Base-by-base conservation (phyloP, 2,113 vertebrate genomes). In the Eurypyga helias region DNA sequence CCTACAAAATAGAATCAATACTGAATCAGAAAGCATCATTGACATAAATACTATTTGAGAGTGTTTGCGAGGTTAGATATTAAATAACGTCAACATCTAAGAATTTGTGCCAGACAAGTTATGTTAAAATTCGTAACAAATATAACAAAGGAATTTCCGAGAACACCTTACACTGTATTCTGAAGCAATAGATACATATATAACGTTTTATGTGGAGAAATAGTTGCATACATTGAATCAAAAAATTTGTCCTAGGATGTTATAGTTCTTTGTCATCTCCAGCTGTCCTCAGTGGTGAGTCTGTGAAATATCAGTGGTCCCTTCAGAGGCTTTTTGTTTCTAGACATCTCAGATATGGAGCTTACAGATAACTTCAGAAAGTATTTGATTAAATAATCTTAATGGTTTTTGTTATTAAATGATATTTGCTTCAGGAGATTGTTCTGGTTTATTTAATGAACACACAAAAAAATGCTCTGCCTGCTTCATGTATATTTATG, bases 401-500 rank as follows among this genome's bases (percentile, higher is more conserved):
- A 43, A 66, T 45, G 3, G 1, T 10, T 34, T 76, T 1, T 58
- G 2, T 36, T 73, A 61, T 26, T 65, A 52, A 65, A 69, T 49
- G 3, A 64, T 87, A 49, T 6, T 57, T 73, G 5, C 7, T 92
- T 71, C 34, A 34, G 28, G 10, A 28, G 6, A 60, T 7, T 24
- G 1, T 26, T 73, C 31, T 89, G 26, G 15, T 83, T 87, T 78
- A n/a, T 75, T 82, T 70, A 82, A 89, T 25, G 4, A 8, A 82
- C 14, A 13, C 3, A 33, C 10, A 60, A 12, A 54, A 64, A 78
- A 49, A 25, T 58, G 2, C 5, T 76, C 23, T 79, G 14, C 0
- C 5, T 88, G 45, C 26, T 75, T 71, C 48, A 36, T 57, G 13
- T 54, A 2, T 66, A 0, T 55, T 0, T 21, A 3, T 26, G 1